Base-by-base conservation (phyloP, 1,140 invertebrate genomes). In the Temnothorax curvispinosus region DNA sequence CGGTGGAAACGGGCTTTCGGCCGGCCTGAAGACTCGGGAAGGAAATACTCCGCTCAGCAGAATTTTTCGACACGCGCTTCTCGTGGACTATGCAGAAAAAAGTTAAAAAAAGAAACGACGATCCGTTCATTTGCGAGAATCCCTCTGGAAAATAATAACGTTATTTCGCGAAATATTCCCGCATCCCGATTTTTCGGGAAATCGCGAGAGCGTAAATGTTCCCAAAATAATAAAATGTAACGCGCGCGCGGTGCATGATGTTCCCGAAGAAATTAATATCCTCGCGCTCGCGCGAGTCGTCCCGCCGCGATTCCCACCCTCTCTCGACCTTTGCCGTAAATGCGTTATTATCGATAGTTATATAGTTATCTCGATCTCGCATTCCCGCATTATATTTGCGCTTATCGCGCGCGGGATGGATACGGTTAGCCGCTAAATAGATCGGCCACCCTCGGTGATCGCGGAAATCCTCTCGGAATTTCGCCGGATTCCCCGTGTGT, bases 41-140 rank as follows among this genome's bases (percentile, higher is more conserved):
- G 89, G 64, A 90, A 90, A 90, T 90, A 90, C 89, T 89, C 54
- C 47, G 88, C 88, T 90, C 89, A 89, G 89, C 89, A 90, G 88
- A 89, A 90, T 90, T 90, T 90, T 90, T 87, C 85, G 85, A 87
- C 72, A 64, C 65, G 54, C 52, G 35, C 62, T 80, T 18, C 38
- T 32, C 56, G 27, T 32, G 54, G 8, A 74, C 47, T 35, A 21
- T 60, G 80, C 35, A 50, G 38, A 84, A 84, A 82, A 75, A 21
- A 18, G 2, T 2, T 2, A 8, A 38, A 41, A 47, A 58, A 27
- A 50, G 9, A 50, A 13, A 50, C 8, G 1, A 58, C 21, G n/a
- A 47, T 50, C 35, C 11, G n/a, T 2, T 58, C 54, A 84, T 38
- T 84, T 41, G 54, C 41, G 21, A 72, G 35, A 69, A 44, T 47